Conservation (phyloP, 2,797 vertebrate genomes). For the Manis javanica region DNA sequence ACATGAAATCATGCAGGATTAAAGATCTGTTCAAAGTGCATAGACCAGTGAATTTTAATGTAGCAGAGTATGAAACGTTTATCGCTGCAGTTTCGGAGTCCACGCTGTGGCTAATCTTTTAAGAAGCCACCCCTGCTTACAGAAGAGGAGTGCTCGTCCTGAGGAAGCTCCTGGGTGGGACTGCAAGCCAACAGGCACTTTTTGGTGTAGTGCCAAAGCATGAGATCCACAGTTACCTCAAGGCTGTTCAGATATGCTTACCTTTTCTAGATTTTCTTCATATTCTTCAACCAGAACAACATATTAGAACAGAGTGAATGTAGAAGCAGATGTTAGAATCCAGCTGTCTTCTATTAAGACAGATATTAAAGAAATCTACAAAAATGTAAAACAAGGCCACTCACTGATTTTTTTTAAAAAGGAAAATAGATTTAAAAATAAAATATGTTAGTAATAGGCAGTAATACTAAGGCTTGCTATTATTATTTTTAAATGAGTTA, state of each 20-base stretch:
- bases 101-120: neutral
- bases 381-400: neutral
- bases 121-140: neutral
- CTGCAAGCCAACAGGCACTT: neutral
- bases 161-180: neutral
- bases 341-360: slow-evolving; percentile 23
- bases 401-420: neutral
- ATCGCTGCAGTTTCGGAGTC: slow-evolving; percentile 7
- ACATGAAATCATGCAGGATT: neutral
- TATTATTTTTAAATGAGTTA: slow-evolving; percentile 26
- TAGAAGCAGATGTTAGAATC: slow-evolving; percentile 29
- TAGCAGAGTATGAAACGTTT: neutral
- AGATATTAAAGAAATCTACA: slow-evolving; percentile 40
- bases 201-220: neutral
- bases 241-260: neutral
- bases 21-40: neutral
- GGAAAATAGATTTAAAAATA: neutral
- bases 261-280: slow-evolving; percentile 29
- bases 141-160: neutral
- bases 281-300: slow-evolving; percentile 35
- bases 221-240: neutral
- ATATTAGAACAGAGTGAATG: slow-evolving; percentile 15
- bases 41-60: neutral
- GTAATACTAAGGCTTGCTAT: neutral
- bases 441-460: slow-evolving; percentile 13